Percentiles rank a stretch among this genome's conserved stretches.
Conservation (phyloP, 2,888 invertebrate genomes). For the Drosophila macrospina region DNA sequence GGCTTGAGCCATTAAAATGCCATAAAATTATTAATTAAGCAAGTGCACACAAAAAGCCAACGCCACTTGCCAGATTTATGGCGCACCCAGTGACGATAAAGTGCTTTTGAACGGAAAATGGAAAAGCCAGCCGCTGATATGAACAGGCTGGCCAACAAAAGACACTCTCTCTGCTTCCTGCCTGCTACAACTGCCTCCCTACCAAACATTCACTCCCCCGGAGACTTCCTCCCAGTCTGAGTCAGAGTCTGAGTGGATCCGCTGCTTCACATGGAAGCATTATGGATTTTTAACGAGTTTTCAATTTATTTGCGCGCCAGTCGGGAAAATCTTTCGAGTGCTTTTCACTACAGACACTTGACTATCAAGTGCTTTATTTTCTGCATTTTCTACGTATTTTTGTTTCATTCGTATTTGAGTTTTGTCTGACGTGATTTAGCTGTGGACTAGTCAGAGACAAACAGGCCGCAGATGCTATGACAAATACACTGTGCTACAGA, state of each 20-base stretch:
- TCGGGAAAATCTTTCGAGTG: conserved; percentile 73
- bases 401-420: conserved; percentile 9
- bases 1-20: conserved; percentile 75
- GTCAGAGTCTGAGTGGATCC: conserved; percentile 47
- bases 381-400: conserved; percentile 17
- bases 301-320: conserved; percentile 84
- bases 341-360: conserved; percentile 82
- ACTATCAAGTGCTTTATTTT: conserved; percentile 76
- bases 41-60: conserved; percentile 65
- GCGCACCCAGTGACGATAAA: conserved; percentile 59
- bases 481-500: conserved; percentile 27
- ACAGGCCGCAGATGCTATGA: conserved; percentile 16
- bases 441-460: conserved; percentile 43
- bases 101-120: conserved; percentile 48
- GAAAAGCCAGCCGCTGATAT: conserved; percentile 53
- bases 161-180: neutral
- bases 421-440: conserved; percentile 46
- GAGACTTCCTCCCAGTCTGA: too few species aligned
- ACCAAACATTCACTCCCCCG: neutral
- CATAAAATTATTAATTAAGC: conserved; percentile 82
- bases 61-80: conserved; percentile 76
- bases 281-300: conserved; percentile 86
- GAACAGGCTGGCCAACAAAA: conserved; percentile 48
- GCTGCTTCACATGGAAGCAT: conserved; percentile 73
- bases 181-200: too few species aligned